Conservation (phyloP, 2,797 vertebrate genomes). For the Chiloscyllium punctatum region DNA sequence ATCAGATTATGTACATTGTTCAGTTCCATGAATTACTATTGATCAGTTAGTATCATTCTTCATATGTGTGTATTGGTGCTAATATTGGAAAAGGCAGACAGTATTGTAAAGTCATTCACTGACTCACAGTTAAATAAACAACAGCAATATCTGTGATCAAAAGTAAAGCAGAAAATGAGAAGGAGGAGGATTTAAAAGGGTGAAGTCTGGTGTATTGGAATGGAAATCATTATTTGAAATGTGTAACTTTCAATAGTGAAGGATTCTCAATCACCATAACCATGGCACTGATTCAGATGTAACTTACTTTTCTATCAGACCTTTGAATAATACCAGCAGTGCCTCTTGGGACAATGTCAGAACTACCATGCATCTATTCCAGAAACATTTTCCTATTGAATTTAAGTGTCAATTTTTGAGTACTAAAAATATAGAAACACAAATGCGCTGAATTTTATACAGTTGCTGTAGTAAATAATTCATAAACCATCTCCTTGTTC, state of each 20-base stretch:
- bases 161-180: background rate
- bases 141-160: background rate
- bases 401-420: background rate
- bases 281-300: background rate
- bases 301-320: background rate
- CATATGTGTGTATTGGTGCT: background rate
- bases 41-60: background rate
- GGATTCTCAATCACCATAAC: background rate
- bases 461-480: background rate
- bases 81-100: background rate
- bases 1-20: background rate
- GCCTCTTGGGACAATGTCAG: background rate
- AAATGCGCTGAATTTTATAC: background rate
- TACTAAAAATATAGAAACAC: background rate
- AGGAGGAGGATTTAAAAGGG: background rate
- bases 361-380: background rate
- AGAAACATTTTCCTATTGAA: background rate
- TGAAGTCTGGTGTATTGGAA: background rate
- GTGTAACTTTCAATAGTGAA: background rate
- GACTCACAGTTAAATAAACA: background rate
- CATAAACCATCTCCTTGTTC: background rate
- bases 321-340: background rate
- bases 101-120: background rate
- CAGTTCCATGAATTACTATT: background rate
- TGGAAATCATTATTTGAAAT: background rate